Evolutionary conservation across 2,113 vertebrate species (phyloP).

Genomic region (Phaetusa simplex): DNA sequence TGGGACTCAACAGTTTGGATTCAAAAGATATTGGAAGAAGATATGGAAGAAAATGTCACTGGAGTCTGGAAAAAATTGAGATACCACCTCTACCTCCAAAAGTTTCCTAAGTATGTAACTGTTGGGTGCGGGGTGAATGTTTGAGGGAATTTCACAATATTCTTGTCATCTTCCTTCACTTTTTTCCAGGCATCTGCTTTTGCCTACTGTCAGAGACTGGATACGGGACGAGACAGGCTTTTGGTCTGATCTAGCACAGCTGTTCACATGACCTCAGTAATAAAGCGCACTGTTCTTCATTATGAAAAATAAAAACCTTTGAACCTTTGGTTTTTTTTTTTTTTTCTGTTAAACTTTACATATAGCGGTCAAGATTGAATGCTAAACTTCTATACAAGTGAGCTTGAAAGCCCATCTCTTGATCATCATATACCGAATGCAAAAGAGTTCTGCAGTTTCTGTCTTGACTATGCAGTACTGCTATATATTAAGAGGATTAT

Average conservation of each 20-base stretch:
- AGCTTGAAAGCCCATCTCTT: background rate
- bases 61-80: background rate
- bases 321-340: too few relatives aligned
- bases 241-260: constrained; percentile 2
- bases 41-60: background rate
- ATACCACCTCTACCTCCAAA: background rate
- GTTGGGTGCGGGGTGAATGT: background rate
- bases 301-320: constrained; percentile 7
- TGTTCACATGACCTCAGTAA: background rate
- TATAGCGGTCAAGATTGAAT: background rate
- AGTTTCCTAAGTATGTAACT: background rate
- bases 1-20: background rate
- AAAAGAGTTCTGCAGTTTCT: background rate
- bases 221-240: background rate
- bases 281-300: background rate
- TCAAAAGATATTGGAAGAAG: background rate
- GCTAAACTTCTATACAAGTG: background rate
- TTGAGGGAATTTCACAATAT: background rate
- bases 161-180: background rate
- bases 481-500: background rate
- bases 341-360: background rate
- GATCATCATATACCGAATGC: background rate
- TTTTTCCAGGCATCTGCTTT: constrained; percentile 22
- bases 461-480: background rate
- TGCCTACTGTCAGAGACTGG: constrained; percentile 15